These are phyloP conservation scores for Esox lucius DNA, from an alignment of 2,797 vertebrate species.

Conservation along the genomic window DNA sequence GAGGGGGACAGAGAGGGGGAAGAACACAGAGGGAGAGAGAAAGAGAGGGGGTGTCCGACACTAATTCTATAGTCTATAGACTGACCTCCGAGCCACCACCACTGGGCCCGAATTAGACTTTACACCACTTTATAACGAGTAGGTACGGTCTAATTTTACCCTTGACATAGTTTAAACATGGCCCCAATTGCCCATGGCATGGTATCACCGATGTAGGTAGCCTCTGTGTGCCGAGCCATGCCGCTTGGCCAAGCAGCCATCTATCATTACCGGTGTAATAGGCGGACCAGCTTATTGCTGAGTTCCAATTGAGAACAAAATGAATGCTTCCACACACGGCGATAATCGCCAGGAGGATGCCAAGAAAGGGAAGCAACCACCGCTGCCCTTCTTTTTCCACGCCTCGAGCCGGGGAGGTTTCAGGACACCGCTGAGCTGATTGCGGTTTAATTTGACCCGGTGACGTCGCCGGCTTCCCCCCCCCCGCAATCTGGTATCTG, in stretches of 20 bases:
- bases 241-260: slow-evolving; percentile 46
- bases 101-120: slow-evolving; percentile 67
- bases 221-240: slow-evolving; percentile 4
- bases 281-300: slow-evolving; percentile 63
- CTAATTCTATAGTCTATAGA: neutral
- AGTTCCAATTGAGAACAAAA: slow-evolving; percentile 71
- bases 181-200: slow-evolving; percentile 63
- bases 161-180: slow-evolving; percentile 68
- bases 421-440: slow-evolving; percentile 47
- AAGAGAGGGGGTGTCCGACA: neutral
- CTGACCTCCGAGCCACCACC: slow-evolving; percentile 39
- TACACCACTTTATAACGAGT: slow-evolving; percentile 68
- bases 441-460: slow-evolving; percentile 58
- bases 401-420: slow-evolving; percentile 47
- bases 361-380: slow-evolving; percentile 24
- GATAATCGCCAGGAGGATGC: slow-evolving; percentile 68
- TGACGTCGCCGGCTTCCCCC: slow-evolving; percentile 27
- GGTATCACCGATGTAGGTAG: slow-evolving; percentile 67
- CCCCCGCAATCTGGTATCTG: slow-evolving; percentile 20
- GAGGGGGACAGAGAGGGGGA: too few species aligned
- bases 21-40: too few species aligned
- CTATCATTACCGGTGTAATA: slow-evolving; percentile 72
- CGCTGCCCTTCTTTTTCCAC: slow-evolving; percentile 48
- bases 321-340: slow-evolving; percentile 73
- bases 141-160: slow-evolving; percentile 67